Conservation (phyloP, 2,888 invertebrate genomes). For the Nesidiocoris tenuis region DNA sequence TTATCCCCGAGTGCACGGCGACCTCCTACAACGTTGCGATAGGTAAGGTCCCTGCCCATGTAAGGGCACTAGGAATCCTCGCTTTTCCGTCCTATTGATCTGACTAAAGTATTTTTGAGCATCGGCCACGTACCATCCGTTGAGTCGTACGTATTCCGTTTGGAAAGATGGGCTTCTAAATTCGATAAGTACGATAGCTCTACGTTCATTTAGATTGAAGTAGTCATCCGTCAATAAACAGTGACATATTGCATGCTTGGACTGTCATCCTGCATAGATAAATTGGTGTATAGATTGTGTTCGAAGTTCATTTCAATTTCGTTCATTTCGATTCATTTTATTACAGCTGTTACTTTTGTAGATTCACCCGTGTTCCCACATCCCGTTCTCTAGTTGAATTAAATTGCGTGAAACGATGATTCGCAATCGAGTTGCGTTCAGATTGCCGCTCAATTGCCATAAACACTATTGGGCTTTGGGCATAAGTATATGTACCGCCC, state of each 20-base stretch:
- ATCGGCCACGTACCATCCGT: not conserved
- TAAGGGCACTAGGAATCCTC: not conserved
- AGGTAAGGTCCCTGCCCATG: not conserved
- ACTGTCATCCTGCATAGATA: not conserved
- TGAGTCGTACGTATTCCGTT: not conserved
- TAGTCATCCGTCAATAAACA: not conserved
- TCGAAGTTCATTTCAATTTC: no score
- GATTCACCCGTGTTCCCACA: no score
- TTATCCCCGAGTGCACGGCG: not conserved
- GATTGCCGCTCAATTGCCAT: no score
- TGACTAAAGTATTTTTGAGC: not conserved
- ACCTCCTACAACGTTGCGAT: not conserved
- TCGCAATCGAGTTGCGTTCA: no score
- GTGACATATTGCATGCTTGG: not conserved
- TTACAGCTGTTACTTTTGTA: no score
- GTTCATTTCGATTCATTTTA: no score
- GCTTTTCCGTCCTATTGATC: not conserved
- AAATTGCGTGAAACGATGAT: no score
- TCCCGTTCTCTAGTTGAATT: no score
- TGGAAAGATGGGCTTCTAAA: not conserved
- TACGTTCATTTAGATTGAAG: no score
- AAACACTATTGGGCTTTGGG: no score
- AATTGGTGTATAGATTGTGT: not conserved
- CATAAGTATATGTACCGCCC: no score
- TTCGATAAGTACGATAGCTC: not conserved